These are phyloP conservation scores for Nipponia nippon DNA, from an alignment of 2,113 vertebrate species.

Conservation along the genomic window DNA sequence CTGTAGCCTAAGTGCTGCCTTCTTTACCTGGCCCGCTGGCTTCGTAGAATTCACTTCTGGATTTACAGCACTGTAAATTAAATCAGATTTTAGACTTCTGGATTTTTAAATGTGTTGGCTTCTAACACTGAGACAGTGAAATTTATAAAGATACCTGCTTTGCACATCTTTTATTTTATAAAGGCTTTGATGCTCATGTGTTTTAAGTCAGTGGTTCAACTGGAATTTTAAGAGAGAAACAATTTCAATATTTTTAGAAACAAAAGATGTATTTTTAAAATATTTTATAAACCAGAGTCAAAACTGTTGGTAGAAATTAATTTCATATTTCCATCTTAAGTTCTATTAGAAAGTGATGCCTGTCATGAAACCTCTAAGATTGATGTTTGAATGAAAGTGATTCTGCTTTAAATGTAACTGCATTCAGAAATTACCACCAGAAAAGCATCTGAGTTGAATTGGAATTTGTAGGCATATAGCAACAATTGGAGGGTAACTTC, in stretches of 20 bases:
- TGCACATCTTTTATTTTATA: not conserved
- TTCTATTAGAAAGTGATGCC: not conserved
- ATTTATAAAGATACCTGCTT: not conserved
- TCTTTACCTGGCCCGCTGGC: not conserved
- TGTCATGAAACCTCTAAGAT: not conserved
- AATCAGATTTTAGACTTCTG: not conserved
- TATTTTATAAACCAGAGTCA: not conserved
- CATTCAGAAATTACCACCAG: not conserved
- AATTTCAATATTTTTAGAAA: not conserved
- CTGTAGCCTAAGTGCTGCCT: not conserved
- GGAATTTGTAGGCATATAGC: not conserved
- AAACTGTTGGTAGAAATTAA: not conserved
- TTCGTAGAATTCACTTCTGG: not conserved
- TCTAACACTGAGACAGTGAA: not conserved
- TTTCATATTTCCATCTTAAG: not conserved
- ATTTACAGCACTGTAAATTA: not conserved
- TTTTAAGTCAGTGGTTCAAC: not conserved
- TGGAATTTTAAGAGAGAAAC: not conserved
- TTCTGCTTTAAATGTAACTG: not conserved
- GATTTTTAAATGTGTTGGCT: not conserved
- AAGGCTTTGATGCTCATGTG: not conserved
- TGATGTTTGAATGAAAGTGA: slow-evolving; percentile 7
- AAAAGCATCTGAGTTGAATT: not conserved
- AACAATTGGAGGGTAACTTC: not conserved
- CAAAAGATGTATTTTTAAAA: not conserved